Base-by-base conservation (phyloP, 1,140 invertebrate species). In the Heliothis virescens region DNA sequence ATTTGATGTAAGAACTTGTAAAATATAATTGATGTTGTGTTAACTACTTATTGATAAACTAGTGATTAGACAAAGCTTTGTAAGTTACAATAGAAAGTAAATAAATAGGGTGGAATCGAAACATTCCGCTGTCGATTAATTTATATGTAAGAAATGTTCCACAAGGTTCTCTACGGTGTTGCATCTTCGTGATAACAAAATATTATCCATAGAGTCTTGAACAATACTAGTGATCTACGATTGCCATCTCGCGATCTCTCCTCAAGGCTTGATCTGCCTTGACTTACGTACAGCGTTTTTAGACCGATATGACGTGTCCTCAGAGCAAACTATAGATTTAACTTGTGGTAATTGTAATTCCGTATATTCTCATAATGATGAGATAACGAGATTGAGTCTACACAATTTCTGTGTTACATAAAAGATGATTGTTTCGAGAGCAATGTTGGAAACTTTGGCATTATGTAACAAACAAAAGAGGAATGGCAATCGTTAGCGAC, bases 1-100 rank as follows among this genome's bases (percentile, higher is more conserved):
- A 89, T 82, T 91, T 82, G 84, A 87, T 83, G 71, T 84, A 85
- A 83, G 86, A 86, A 86, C 82, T 86, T 92, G 89, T 92, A 89
- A 89, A 86, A 88, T 89, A 91, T 89, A 86, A 88, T 93, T 85
- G 88, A 92, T 94, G 92, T 94, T 87, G 89, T 92, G 85, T 90
- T 87, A 86, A 82, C 72, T 85, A 85, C 81, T 86, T 85, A 86
- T 67, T 77, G 62, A 83, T 85, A 86, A 80, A 50, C 71, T 81
- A 85, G 80, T 67, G 60, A 76, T 79, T 79, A 83, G 69, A 62
- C 78, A 80, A 78, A 80, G 85, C 83, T 89, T 83, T 82, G 72
- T 87, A 87, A 86, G 84, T 87, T 79, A 82, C 72, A 80, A 80
- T 83, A 84, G 72, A 72, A 55, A 67, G 62, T 79, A 75, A 67